A percentile compares a stretch with the other conserved stretches of the same genome.
Conservation (phyloP, 2,888 invertebrate species). For the Drosophila eohydei region DNA sequence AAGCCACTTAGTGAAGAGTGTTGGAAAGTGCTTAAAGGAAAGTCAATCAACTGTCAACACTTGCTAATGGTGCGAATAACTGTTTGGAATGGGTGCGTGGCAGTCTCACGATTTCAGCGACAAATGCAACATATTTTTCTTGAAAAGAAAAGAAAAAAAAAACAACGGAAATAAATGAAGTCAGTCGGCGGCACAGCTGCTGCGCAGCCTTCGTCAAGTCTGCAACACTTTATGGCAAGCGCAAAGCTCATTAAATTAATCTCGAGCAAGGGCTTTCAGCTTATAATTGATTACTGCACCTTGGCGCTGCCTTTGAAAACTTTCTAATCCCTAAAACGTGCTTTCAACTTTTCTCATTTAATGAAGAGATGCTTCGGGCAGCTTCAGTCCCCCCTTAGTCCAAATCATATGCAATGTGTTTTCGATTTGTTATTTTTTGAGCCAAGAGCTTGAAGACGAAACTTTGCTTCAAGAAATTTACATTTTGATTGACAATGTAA, state of each 20-base stretch:
- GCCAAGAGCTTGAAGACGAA: background rate
- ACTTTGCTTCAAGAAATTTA: background rate
- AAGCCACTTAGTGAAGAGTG: slow-evolving; percentile 29
- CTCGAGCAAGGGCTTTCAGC: background rate
- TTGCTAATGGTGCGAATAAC: slow-evolving; percentile 16
- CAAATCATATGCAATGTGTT: slow-evolving; percentile 15
- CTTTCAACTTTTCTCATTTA: slow-evolving; percentile 24
- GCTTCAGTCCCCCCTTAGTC: slow-evolving; percentile 12
- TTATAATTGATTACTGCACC: slow-evolving; percentile 3
- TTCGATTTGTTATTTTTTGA: slow-evolving; percentile 4
- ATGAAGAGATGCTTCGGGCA: background rate
- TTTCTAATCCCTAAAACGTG: slow-evolving; percentile 34
- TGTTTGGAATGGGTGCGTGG: slow-evolving; percentile 14
- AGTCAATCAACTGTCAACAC: slow-evolving; percentile 38
- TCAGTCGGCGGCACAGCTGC: no score
- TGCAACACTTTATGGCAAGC: slow-evolving; percentile 1
- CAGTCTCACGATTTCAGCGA: slow-evolving; percentile 1
- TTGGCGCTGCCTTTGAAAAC: background rate
- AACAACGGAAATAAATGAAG: background rate
- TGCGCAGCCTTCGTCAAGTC: background rate
- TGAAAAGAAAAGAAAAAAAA: no score
- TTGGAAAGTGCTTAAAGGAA: slow-evolving; percentile 26
- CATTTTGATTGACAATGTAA: slow-evolving; percentile 8
- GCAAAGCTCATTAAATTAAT: background rate
- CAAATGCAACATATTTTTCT: background rate